Base-by-base conservation (phyloP, 1,140 invertebrate species). In the Heterodera schachtii region DNA sequence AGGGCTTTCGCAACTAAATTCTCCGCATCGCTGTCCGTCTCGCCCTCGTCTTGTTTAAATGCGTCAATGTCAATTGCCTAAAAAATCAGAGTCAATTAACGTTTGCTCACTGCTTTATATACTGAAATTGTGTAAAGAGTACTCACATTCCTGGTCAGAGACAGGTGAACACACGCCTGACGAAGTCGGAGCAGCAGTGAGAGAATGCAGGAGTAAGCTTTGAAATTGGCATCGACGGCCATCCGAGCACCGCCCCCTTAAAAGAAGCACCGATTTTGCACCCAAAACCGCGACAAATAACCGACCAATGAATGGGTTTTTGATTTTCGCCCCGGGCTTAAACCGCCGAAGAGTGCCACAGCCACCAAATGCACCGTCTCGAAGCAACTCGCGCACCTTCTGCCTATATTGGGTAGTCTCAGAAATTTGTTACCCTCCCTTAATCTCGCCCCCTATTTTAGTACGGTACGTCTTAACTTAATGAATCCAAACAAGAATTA, bases 131-230 rank as follows among this genome's bases (percentile, higher is more conserved):
- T 11, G 49, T 11, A 31, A 31, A 31, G 31, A 31, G 31, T 31
- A 80, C 47, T 31, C 80, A 83, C 86, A 16, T 83, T 46, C 43
- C 81, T 83, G 19, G 86, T 89, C 19, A 88, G 69, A 31, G 67
- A 64, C 13, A 89, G 49, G 66, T 88, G 88, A 47, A 85, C 84
- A 70, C 84, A 86, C 13, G 88, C 88, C 75, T 89, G 88, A 8
- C 88, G 75, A 0, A 89, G 74, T n/a, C 88, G 79, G 31, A 88
- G 81, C 11, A 88, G 75, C 31, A 88, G 69, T 19, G 85, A 76
- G 3, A 88, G 74, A 70, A 88, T 80, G 64, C 81, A 84, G 13
- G 66, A 81, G 86, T 86, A 84, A 3, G 64, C 73, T 66, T 86
- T 71, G 81, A 88, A 88, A 31, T 85, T 79, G 69, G 85, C 86